Conservation (phyloP, 2,888 invertebrate species). For the Cantharis nigra region DNA sequence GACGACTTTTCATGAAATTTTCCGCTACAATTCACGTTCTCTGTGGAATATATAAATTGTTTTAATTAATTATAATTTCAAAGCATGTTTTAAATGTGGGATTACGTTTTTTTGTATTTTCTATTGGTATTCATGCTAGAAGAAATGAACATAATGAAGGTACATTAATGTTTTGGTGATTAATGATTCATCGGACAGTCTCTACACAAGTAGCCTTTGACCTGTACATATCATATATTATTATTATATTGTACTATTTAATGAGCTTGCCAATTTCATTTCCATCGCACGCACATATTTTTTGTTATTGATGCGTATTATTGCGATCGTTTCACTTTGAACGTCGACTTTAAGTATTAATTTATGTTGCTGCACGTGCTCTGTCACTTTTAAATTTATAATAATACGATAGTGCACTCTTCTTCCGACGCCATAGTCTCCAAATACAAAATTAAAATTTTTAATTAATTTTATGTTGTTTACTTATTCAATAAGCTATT, state of each 20-base stretch:
- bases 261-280: not conserved
- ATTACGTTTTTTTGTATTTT: not conserved
- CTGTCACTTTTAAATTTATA: not conserved
- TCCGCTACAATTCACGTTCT: not conserved
- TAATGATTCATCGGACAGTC: not conserved
- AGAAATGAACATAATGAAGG: not conserved
- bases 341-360: not conserved
- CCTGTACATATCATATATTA: not conserved
- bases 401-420: not conserved
- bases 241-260: constrained; percentile 1
- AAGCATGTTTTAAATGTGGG: not conserved
- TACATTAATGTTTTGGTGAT: constrained; percentile 4
- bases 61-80: constrained; percentile 4
- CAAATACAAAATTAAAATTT: not conserved
- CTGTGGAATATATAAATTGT: not conserved
- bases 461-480: not conserved
- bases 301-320: not conserved
- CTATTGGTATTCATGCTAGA: not conserved
- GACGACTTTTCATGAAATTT: not conserved
- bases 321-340: not conserved
- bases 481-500: not conserved
- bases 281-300: not conserved
- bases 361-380: not conserved
- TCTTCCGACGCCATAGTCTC: not conserved
- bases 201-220: not conserved